Evolutionary conservation across 2,797 vertebrate genomes (phyloP).

Genomic region (Gymnothorax javanicus): DNA sequence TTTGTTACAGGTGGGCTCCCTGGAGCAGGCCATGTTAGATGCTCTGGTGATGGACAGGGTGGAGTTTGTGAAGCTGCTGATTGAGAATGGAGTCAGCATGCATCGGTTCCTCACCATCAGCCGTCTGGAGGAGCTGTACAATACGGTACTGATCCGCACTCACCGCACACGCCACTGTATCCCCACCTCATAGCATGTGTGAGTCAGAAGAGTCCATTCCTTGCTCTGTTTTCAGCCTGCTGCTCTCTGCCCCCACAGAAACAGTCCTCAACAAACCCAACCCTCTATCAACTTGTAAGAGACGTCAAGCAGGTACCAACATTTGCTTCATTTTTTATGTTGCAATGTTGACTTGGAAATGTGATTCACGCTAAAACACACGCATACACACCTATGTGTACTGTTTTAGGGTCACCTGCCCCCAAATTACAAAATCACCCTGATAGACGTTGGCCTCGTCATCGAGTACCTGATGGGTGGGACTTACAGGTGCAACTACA

Average conservation of each 20-base stretch:
- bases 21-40: conserved; percentile 97
- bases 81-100: conserved; percentile 99
- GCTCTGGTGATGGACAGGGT: conserved; percentile 98
- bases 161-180: background rate
- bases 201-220: conserved; percentile 6
- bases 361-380: background rate
- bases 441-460: conserved; percentile 95
- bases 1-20: conserved; percentile 85
- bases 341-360: background rate
- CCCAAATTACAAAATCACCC: conserved; percentile 94
- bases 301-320: conserved; percentile 92
- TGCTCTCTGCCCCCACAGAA: conserved; percentile 74
- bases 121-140: conserved; percentile 96
- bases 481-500: conserved; percentile 96
- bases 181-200: background rate
- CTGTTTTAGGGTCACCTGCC: conserved; percentile 88
- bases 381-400: background rate
- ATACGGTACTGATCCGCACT: conserved; percentile 76
- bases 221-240: background rate
- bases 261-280: conserved; percentile 91
- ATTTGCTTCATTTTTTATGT: background rate
- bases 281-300: conserved; percentile 90
- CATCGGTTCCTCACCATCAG: conserved; percentile 97
- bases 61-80: conserved; percentile 96
- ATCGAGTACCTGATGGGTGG: conserved; percentile 98